A percentile compares a stretch with the other conserved stretches of the same genome.
Conservation (phyloP, 2,888 invertebrate genomes). For the Drosophila austrosaltans region DNA sequence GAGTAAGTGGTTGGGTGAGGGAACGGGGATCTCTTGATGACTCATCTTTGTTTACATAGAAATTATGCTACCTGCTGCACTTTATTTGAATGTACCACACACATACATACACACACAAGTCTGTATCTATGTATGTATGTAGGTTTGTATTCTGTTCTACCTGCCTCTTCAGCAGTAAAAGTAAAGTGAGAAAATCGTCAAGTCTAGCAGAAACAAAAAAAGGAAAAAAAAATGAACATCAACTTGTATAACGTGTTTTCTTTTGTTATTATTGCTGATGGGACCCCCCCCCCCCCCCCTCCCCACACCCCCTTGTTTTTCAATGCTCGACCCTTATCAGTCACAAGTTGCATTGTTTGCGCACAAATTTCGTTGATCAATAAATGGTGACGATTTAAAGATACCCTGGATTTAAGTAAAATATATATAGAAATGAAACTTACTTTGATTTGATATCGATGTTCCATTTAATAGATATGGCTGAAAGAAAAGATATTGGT, state of each 20-base stretch:
- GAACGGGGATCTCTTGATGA: slow-evolving; percentile 61
- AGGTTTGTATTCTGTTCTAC: not conserved
- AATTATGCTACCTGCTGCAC: slow-evolving; percentile 75
- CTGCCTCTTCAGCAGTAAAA: slow-evolving; percentile 19
- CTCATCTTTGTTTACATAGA: slow-evolving; percentile 71
- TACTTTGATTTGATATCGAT: no score
- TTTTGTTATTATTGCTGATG: slow-evolving; percentile 8
- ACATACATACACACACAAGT: not conserved
- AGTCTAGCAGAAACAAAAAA: slow-evolving; percentile 4
- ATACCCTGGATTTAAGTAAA: not conserved
- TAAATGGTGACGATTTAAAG: not conserved
- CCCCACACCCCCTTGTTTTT: not conserved
- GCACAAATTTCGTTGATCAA: not conserved
- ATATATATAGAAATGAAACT: no score
- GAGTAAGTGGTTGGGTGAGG: slow-evolving; percentile 17
- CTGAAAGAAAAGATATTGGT: not conserved
- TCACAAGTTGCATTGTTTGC: not conserved
- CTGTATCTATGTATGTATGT: not conserved
- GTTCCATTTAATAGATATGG: no score
- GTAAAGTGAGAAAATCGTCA: slow-evolving; percentile 17
- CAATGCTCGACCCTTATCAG: slow-evolving; percentile 21
- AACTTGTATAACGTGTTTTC: slow-evolving; percentile 11
- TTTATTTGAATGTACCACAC: slow-evolving; percentile 21
- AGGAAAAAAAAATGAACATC: not conserved
- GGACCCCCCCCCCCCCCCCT: no score